These are phyloP conservation scores for Gonatopus flavifemur DNA, from an alignment of 1,140 invertebrate genomes.

Conservation along the genomic window DNA sequence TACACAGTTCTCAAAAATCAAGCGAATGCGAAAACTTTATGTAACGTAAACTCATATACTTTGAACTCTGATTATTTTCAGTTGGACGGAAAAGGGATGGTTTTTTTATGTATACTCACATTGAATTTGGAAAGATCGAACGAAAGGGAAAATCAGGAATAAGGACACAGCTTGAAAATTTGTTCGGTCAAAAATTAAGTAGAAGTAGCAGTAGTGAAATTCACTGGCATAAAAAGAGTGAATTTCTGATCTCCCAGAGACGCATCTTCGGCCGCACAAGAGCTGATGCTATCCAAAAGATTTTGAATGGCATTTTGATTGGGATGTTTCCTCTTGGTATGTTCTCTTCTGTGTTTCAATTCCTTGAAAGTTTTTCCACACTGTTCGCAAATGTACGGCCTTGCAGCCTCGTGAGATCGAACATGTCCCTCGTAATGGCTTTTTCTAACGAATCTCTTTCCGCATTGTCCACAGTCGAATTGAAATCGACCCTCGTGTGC, in stretches of 20 bases:
- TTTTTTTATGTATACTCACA: too few species aligned
- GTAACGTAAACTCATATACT: too few species aligned
- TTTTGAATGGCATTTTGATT: constrained; percentile 47
- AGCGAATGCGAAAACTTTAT: too few species aligned
- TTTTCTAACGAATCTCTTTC: constrained; percentile 54
- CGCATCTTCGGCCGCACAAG: constrained; percentile 43
- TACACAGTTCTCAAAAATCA: too few species aligned
- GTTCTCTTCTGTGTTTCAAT: constrained; percentile 52
- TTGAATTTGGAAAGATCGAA: too few species aligned
- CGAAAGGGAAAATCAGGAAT: too few species aligned
- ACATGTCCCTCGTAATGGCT: constrained; percentile 55
- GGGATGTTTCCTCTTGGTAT: constrained; percentile 52
- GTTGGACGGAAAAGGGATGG: too few species aligned
- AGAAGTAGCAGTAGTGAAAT: constrained; percentile 43
- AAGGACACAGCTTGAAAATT: too few species aligned
- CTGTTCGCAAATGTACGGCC: constrained; percentile 53
- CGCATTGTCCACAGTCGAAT: constrained; percentile 52
- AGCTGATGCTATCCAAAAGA: constrained; percentile 46
- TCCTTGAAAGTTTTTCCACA: constrained; percentile 56
- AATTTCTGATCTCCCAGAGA: constrained; percentile 46
- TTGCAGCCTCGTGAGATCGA: constrained; percentile 50
- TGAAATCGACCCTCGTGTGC: constrained; percentile 54
- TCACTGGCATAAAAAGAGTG: constrained; percentile 53
- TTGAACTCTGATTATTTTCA: too few species aligned
- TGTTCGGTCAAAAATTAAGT: constrained; percentile 22